phyloP scores from a whole-genome alignment of 2,797 vertebrate species.

The Channallabes apus region DNA sequence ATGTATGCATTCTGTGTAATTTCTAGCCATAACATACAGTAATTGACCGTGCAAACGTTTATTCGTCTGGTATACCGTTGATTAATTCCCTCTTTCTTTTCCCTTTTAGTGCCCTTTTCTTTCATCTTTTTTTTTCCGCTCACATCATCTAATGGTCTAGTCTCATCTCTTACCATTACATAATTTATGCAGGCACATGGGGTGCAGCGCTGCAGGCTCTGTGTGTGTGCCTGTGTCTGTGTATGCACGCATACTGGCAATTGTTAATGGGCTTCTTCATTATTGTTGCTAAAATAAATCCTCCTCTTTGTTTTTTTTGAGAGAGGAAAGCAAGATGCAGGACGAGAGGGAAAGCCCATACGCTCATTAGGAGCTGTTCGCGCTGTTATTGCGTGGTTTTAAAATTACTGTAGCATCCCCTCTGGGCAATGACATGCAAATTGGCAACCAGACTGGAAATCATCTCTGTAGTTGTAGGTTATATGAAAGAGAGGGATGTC shows the following conservation, averaged over 20 bases:
- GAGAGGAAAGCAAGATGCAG: background rate
- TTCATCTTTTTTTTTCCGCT: background rate
- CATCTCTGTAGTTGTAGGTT: background rate
- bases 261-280: constrained; percentile 31
- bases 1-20: background rate
- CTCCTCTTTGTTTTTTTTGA: background rate
- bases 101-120: background rate
- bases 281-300: background rate
- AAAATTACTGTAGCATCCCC: constrained; percentile 11
- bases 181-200: constrained; percentile 44
- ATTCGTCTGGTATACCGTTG: background rate
- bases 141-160: constrained; percentile 5
- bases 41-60: no score
- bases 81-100: background rate
- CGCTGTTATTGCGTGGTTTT: background rate
- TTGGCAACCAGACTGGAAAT: background rate
- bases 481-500: background rate
- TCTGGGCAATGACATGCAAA: background rate
- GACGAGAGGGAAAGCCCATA: constrained; percentile 3
- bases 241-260: background rate
- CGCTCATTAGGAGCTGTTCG: background rate
- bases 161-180: constrained; percentile 18
- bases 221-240: constrained; percentile 25
- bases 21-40: background rate
- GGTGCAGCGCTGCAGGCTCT: constrained; percentile 18